Percentiles rank a stretch among this genome's conserved stretches.
Evolutionary conservation across 2,888 invertebrate genomes (phyloP).

Genomic region (Cyclophora albipunctata): DNA sequence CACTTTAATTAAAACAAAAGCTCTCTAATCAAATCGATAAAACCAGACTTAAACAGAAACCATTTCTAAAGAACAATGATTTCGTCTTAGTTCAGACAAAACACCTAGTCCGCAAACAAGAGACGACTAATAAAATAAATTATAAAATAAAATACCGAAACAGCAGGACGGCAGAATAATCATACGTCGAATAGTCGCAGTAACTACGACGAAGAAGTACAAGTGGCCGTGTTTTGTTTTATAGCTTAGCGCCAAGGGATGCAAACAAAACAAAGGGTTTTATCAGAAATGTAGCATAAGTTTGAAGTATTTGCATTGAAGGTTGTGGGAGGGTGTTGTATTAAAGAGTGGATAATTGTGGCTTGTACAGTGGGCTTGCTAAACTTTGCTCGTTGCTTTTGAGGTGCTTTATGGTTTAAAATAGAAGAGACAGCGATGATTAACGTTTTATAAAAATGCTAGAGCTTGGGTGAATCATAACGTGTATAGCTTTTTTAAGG

Average conservation of each 20-base stretch:
- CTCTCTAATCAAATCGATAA: neutral
- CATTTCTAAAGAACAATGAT: no score
- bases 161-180: constrained; percentile 12
- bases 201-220: constrained; percentile 12
- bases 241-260: constrained; percentile 18
- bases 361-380: constrained; percentile 34
- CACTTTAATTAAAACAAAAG: no score
- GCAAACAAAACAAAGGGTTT: constrained; percentile 36
- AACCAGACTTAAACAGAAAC: neutral
- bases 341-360: constrained; percentile 49
- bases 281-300: constrained; percentile 24
- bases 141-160: no score
- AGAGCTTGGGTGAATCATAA: no score
- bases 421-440: constrained; percentile 10
- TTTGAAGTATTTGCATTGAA: constrained; percentile 51
- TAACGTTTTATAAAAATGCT: no score
- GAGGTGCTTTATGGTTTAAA: constrained; percentile 5
- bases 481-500: no score
- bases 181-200: constrained; percentile 1
- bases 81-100: no score
- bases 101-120: no score
- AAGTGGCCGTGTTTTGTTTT: constrained; percentile 19
- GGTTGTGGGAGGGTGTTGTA: constrained; percentile 33
- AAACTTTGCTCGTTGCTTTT: constrained; percentile 39
- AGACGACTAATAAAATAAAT: no score